Evolutionary conservation across 37 sponge, comb jelly and placozoan species (phyloP).

Genomic region (Amphimedon queenslandica): DNA sequence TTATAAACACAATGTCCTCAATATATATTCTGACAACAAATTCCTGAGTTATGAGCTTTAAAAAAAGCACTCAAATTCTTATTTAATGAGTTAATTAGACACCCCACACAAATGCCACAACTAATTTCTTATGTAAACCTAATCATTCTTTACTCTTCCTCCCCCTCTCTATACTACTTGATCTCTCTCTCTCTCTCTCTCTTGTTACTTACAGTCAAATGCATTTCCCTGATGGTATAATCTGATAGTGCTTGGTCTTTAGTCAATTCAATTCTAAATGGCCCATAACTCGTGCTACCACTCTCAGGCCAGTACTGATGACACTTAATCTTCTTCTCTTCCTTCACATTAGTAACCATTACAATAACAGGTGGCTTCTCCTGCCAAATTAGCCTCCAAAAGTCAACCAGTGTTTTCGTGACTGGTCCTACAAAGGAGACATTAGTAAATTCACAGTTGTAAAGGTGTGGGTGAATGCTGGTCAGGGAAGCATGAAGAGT

Average conservation of each 20-base stretch:
- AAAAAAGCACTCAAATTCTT: too few relatives aligned
- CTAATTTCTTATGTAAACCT: too few relatives aligned
- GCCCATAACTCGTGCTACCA: constrained; percentile 34
- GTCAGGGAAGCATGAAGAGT: neutral
- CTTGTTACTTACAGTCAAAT: constrained; percentile 24
- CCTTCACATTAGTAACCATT: constrained; percentile 74
- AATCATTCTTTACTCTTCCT: too few relatives aligned
- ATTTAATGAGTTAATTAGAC: too few relatives aligned
- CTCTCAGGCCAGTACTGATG: constrained; percentile 66
- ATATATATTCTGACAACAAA: too few relatives aligned
- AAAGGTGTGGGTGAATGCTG: too few relatives aligned
- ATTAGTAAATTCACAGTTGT: neutral
- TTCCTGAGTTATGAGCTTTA: too few relatives aligned
- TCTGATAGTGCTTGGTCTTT: constrained; percentile 37
- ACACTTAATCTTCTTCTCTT: constrained; percentile 64
- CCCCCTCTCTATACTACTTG: too few relatives aligned
- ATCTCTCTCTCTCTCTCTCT: too few relatives aligned
- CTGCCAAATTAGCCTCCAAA: constrained; percentile 74
- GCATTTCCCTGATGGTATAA: constrained; percentile 41
- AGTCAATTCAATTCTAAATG: constrained; percentile 38
- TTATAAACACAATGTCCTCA: too few relatives aligned
- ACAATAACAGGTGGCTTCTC: constrained; percentile 52
- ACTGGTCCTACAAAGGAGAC: constrained; percentile 40
- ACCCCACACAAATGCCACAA: too few relatives aligned
- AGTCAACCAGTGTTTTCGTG: constrained; percentile 50